Conservation (phyloP, 1,140 invertebrate species). For the Trichoplusia ni region DNA sequence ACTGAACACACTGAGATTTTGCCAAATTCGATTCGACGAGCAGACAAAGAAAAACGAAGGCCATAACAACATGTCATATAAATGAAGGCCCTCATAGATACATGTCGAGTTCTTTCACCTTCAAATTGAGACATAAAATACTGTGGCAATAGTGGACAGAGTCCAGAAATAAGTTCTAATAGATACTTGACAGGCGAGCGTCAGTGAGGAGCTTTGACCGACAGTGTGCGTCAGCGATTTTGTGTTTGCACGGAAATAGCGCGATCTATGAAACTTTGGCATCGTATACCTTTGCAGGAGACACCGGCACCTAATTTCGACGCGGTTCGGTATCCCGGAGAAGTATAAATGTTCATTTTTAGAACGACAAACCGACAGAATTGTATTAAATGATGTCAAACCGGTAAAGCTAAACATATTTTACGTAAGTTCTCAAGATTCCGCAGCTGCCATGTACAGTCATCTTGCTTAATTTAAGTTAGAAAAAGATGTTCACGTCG, state of each 20-base stretch:
- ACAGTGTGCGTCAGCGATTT: conserved; percentile 50
- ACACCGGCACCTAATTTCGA: conserved; percentile 44
- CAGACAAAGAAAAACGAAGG: too few species aligned
- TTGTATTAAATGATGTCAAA: neutral
- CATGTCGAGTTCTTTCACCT: conserved; percentile 28
- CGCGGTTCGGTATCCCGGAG: conserved; percentile 33
- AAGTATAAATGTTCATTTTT: conserved; percentile 31
- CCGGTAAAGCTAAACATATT: neutral
- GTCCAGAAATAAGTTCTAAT: conserved; percentile 36
- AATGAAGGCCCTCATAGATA: neutral
- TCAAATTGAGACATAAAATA: conserved; percentile 13
- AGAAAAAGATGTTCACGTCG: conserved; percentile 5
- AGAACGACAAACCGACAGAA: neutral
- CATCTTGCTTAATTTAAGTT: neutral
- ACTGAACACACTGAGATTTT: neutral
- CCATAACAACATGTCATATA: too few species aligned
- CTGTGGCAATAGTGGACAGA: conserved; percentile 1
- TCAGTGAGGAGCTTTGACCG: conserved; percentile 55
- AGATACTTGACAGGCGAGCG: conserved; percentile 37
- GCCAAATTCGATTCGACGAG: too few species aligned
- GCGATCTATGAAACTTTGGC: conserved; percentile 57
- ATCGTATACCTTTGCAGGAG: conserved; percentile 56
- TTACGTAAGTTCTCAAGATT: conserved; percentile 1
- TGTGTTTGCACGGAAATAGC: conserved; percentile 55
- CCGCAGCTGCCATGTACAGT: neutral